phyloP scores from a whole-genome alignment of 1,140 invertebrate genomes.

The Ceratosolen solmsi region DNA sequence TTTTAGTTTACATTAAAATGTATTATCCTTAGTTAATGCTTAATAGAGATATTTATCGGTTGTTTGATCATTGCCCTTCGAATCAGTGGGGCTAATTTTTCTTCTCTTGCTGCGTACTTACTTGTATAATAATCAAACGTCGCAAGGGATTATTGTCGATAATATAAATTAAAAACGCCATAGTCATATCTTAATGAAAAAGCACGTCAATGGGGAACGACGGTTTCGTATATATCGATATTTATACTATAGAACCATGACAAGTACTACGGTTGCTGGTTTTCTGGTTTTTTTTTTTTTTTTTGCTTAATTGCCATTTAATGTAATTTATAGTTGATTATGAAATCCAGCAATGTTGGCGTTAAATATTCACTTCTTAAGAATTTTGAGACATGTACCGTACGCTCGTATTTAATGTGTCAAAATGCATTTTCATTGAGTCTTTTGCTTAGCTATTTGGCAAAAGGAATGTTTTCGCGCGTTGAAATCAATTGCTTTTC shows the following conservation, averaged over 20 bases:
- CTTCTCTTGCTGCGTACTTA: background rate
- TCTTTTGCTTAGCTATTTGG: slow-evolving; percentile 1
- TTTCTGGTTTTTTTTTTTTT: slow-evolving; percentile 26
- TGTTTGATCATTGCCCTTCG: too few relatives aligned
- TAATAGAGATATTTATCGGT: too few relatives aligned
- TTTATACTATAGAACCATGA: slow-evolving; percentile 39
- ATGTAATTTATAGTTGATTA: slow-evolving; percentile 22
- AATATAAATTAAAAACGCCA: slow-evolving; percentile 1
- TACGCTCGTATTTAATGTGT: background rate
- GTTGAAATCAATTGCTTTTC: background rate
- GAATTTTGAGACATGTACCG: background rate
- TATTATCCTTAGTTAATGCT: too few relatives aligned
- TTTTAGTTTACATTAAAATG: too few relatives aligned
- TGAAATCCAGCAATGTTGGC: slow-evolving; percentile 20
- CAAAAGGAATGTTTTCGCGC: slow-evolving; percentile 9
- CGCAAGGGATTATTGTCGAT: background rate
- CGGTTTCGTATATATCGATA: slow-evolving; percentile 37
- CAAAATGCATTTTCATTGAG: background rate
- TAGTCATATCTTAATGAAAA: slow-evolving; percentile 37
- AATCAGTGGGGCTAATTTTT: background rate
- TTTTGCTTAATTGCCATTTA: slow-evolving; percentile 8
- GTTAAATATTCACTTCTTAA: slow-evolving; percentile 14
- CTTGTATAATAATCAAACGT: too few relatives aligned
- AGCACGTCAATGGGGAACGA: slow-evolving; percentile 49
- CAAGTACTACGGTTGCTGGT: slow-evolving; percentile 24